These are phyloP conservation scores for Anthrax anthrax DNA, from an alignment of 2,888 invertebrate species.

Conservation along the genomic window DNA sequence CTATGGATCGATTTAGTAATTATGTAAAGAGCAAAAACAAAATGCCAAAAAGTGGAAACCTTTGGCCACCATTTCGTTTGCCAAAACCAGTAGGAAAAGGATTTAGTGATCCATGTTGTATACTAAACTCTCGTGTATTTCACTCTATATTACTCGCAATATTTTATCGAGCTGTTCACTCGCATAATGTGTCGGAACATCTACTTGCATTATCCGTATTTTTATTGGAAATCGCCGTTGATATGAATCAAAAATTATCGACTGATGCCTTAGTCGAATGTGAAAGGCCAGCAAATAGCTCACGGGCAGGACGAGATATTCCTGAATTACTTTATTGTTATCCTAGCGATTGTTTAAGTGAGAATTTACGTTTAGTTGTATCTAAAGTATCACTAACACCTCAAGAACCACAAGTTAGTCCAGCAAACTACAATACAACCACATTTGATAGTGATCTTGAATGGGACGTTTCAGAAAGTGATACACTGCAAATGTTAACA, in stretches of 20 bases:
- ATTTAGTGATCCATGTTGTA: slow-evolving; percentile 49
- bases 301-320: slow-evolving; percentile 25
- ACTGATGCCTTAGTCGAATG: slow-evolving; percentile 18
- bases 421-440: slow-evolving; percentile 38
- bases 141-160: slow-evolving; percentile 54
- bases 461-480: slow-evolving; percentile 57
- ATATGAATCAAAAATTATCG: slow-evolving; percentile 27
- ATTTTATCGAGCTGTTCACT: slow-evolving; percentile 69
- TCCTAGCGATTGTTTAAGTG: slow-evolving; percentile 55
- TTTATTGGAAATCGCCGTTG: slow-evolving; percentile 70
- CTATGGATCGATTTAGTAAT: slow-evolving; percentile 83
- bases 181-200: slow-evolving; percentile 67
- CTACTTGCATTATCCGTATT: slow-evolving; percentile 75
- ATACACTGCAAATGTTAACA: slow-evolving; percentile 34
- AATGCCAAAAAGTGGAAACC: slow-evolving; percentile 41
- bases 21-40: slow-evolving; percentile 50
- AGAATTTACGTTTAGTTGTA: slow-evolving; percentile 59
- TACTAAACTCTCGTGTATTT: slow-evolving; percentile 30
- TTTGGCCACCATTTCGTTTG: slow-evolving; percentile 72
- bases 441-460: slow-evolving; percentile 62
- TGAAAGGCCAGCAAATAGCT: slow-evolving; percentile 14
- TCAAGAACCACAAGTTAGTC: slow-evolving; percentile 42
- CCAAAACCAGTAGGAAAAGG: slow-evolving; percentile 48
- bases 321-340: slow-evolving; percentile 46
- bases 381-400: slow-evolving; percentile 43